Base-by-base conservation (phyloP, 2,888 invertebrate genomes). In the Rhingia rostrata region DNA sequence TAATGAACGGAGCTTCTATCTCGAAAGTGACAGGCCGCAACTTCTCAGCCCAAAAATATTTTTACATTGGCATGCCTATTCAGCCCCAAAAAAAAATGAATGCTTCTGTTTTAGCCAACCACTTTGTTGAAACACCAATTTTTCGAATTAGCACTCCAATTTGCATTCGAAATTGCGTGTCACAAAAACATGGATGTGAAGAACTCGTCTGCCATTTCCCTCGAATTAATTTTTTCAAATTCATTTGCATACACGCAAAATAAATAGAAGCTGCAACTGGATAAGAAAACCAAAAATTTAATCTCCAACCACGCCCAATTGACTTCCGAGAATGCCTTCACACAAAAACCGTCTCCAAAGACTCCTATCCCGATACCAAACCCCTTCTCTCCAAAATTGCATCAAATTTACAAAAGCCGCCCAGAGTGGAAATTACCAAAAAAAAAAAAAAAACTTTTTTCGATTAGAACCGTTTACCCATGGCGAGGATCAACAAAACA, bases 381-480 rank as follows among this genome's bases (percentile, higher is more conserved):
- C 22, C 22, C 22, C 22, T 22, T 22, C 22, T 22, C 22, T 2
- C 1, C 4, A 6, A 78, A 83, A 83, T 72, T 83, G 82, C 72
- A 67, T 30, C 53, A 69, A 70, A 81, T 74, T 80, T 61, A 67
- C 79, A 61, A 51, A 22, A 22, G 14, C 33, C 30, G 33, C 37
- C 61, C 66, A 10, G 10, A 78, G 43, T 72, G 37, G 10, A 61
- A 70, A 74, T 74, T 53, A 37, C 58, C 43, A 14, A 43, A 66
- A 66, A 39, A 30, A 14, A 43, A 66, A 66, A 39, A 30, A 39
- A 41, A 61, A 49, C 4, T 67, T 69, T 63, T 72, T 61, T 58
- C 67, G 78, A 84, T 80, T 84, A 84, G 84, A 75, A 84, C 45
- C 80, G 60, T 69, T 84, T 80, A 75, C 53, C 33, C 64, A 39